phyloP scores from a whole-genome alignment of 2,113 vertebrate species.

The Protobothrops mucrosquamatus region DNA sequence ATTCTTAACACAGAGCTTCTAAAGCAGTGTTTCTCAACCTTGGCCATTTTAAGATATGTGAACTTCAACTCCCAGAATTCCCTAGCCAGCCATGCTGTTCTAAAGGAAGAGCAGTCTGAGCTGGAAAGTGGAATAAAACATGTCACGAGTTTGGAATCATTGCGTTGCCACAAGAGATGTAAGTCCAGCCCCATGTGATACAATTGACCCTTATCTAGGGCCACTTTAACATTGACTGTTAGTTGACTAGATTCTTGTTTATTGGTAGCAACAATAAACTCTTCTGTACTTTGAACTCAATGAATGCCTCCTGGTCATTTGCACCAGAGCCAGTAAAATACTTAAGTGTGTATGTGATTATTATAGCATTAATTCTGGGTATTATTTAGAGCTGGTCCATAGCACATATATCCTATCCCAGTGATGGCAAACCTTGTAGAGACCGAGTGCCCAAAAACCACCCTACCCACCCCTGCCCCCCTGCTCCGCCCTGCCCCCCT shows the following conservation, averaged over 20 bases:
- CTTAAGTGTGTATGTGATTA: constrained; percentile 54
- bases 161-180: not conserved
- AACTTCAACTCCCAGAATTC: too few species aligned
- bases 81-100: too few species aligned
- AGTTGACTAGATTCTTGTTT: not conserved
- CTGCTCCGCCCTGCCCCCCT: too few species aligned
- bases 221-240: not conserved
- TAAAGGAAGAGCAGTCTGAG: constrained; percentile 7
- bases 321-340: constrained; percentile 44
- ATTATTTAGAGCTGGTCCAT: constrained; percentile 1
- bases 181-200: not conserved
- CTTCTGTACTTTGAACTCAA: not conserved
- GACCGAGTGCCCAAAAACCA: too few species aligned
- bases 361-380: constrained; percentile 44
- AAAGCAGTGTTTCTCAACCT: too few species aligned
- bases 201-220: not conserved
- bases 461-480: too few species aligned
- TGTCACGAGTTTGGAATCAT: not conserved
- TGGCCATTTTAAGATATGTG: too few species aligned
- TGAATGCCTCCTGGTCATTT: not conserved
- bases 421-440: too few species aligned
- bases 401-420: not conserved
- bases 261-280: not conserved
- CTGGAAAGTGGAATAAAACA: not conserved
- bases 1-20: constrained; percentile 47